These are phyloP conservation scores for Heterodera carotae DNA, from an alignment of 1,140 invertebrate species.

Conservation along the genomic window DNA sequence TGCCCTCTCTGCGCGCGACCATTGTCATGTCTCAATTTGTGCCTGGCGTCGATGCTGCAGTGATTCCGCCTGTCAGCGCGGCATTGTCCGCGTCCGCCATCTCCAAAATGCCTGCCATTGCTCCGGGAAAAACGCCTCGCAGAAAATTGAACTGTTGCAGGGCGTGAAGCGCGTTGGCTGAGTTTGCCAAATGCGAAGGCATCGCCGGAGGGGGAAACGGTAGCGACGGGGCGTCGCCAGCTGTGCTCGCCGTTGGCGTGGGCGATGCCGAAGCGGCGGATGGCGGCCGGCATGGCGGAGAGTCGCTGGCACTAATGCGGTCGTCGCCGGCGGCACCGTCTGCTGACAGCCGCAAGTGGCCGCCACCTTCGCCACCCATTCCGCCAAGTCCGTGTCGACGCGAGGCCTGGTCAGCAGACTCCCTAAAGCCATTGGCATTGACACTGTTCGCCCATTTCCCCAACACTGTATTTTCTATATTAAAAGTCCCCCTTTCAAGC, in stretches of 20 bases:
- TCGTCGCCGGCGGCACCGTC: not conserved
- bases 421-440: not conserved
- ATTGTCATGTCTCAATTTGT: not conserved
- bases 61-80: not conserved
- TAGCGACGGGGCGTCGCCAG: not conserved
- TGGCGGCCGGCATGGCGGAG: not conserved
- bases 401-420: conserved; percentile 25
- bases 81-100: not conserved
- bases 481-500: too few relatives aligned
- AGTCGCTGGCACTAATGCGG: not conserved
- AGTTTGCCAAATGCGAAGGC: not conserved
- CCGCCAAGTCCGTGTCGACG: not conserved
- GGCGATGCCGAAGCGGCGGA: not conserved
- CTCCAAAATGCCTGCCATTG: not conserved
- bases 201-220: not conserved
- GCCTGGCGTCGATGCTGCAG: not conserved
- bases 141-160: not conserved
- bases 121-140: not conserved
- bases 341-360: too few relatives aligned
- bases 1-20: too few relatives aligned
- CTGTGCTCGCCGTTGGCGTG: not conserved
- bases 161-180: not conserved
- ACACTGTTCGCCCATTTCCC: too few relatives aligned
- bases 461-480: too few relatives aligned
- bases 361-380: not conserved